Base-by-base conservation (phyloP, 2,113 vertebrate genomes). In the Ameiurus melas region DNA sequence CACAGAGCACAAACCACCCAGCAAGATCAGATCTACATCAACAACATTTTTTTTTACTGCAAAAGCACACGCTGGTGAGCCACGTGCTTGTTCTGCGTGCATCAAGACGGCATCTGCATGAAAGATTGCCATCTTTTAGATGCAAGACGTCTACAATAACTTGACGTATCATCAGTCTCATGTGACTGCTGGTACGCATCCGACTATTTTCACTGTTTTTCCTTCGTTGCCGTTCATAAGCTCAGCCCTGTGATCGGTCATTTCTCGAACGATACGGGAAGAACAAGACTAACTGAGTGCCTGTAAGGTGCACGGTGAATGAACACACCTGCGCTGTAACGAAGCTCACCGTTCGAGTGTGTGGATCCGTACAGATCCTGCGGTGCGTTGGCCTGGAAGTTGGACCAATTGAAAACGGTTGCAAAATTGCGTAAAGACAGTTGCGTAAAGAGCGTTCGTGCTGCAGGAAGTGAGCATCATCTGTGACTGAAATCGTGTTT, bases 391-490 rank as follows among this genome's bases (percentile, higher is more conserved):
- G 27, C 43, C 14, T 13, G 1, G 3, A 1, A 10, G 2, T 39
- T 8, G 39, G 17, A 51, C 17, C 2, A 58, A 5, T 0, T 25
- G 55, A 10, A 39, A 5, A 10, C 12, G 12, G n/a, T 84, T 39
- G 39, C 71, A 62, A 66, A 87, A 87, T n/a, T 51, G 19, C 8
- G 9, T 9, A 47, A 47, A 47, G 47, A 47, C 20, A 12, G 62
- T 85, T 80, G 62, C 7, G 60, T 70, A 79, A 88, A 73, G 60
- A 60, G 80, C 12, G 33, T 85, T 85, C 58, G 73, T 22, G 47
- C 70, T 14, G 71, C 55, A 90, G 87, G 81, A 90, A 90, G 68
- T 84, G 27, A 81, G 43, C 27, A 64, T 84, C 81, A 66, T 80
- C 84, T 80, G 25, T 51, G 19, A 66, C 30, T 57, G 53, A 85